Evolutionary conservation across 2,888 invertebrate species (phyloP).

Genomic region (Zaprionus obscuricornis): DNA sequence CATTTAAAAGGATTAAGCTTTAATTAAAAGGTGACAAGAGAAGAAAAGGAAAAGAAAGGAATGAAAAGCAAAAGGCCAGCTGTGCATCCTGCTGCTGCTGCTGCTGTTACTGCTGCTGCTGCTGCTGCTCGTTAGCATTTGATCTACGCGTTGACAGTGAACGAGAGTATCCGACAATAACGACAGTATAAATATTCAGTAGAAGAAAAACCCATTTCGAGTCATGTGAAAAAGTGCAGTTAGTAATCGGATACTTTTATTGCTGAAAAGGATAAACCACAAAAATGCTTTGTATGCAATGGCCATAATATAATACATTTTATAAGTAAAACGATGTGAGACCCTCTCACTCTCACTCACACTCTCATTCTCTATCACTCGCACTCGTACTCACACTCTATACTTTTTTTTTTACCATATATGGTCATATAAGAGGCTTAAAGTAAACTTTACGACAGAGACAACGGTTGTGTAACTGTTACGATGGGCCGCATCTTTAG

Average conservation of each 20-base stretch:
- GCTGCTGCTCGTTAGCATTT: slow-evolving; percentile 54
- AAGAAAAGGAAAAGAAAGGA: background rate
- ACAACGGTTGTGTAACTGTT: slow-evolving; percentile 55
- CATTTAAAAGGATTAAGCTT: slow-evolving; percentile 70
- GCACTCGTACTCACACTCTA: background rate
- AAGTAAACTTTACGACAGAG: slow-evolving; percentile 68
- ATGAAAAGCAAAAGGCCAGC: slow-evolving; percentile 42
- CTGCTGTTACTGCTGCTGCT: no score
- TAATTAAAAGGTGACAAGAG: slow-evolving; percentile 59
- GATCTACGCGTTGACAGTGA: slow-evolving; percentile 62
- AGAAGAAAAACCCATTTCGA: background rate
- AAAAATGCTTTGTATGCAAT: slow-evolving; percentile 69
- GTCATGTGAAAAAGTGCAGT: slow-evolving; percentile 74
- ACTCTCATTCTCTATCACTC: background rate
- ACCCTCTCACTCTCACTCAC: background rate
- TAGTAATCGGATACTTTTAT: slow-evolving; percentile 83
- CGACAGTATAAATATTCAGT: no score
- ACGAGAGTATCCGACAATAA: background rate
- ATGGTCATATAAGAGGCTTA: slow-evolving; percentile 64
- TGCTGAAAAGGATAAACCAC: slow-evolving; percentile 82
- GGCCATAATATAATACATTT: slow-evolving; percentile 63
- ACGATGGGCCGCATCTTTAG: no score
- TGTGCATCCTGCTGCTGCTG: slow-evolving; percentile 45
- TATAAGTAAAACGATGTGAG: slow-evolving; percentile 51
- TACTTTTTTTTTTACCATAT: slow-evolving; percentile 1